phyloP scores from a whole-genome alignment of 2,113 vertebrate genomes.

The Grallaria varia region DNA sequence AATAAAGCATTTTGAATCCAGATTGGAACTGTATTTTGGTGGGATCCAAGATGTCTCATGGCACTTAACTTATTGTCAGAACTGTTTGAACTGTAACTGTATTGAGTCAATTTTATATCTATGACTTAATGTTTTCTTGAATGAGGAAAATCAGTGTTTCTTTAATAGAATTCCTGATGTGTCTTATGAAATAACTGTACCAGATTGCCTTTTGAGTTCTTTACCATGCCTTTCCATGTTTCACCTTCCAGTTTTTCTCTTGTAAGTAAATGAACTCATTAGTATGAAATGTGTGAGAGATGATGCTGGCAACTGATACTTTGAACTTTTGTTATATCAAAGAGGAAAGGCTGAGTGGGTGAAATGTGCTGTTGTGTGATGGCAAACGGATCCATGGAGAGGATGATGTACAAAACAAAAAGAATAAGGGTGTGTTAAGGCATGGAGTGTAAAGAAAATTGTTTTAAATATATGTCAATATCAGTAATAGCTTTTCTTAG shows the following conservation, averaged over 20 bases:
- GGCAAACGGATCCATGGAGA: not conserved
- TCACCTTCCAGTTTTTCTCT: not conserved
- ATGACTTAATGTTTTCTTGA: not conserved
- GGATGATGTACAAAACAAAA: not conserved
- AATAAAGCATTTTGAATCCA: not conserved
- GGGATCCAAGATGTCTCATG: not conserved
- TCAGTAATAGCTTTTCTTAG: not conserved
- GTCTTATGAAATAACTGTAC: not conserved
- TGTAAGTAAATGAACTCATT: not conserved
- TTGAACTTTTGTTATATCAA: rapidly evolving
- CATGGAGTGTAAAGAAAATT: not conserved
- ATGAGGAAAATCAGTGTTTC: not conserved
- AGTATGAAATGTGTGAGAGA: not conserved
- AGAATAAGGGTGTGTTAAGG: not conserved
- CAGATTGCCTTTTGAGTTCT: not conserved
- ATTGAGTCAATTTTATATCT: not conserved
- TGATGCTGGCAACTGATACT: not conserved
- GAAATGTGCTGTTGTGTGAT: not conserved
- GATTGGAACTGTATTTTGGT: not conserved
- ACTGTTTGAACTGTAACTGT: not conserved
- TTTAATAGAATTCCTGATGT: not conserved
- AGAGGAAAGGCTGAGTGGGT: not conserved
- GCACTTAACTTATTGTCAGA: not conserved
- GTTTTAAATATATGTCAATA: not conserved
- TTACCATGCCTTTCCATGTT: not conserved